A percentile compares a stretch with the other conserved stretches of the same genome.
Evolutionary conservation across 2,113 vertebrate genomes (phyloP).

Genomic region (Sprattus sprattus): DNA sequence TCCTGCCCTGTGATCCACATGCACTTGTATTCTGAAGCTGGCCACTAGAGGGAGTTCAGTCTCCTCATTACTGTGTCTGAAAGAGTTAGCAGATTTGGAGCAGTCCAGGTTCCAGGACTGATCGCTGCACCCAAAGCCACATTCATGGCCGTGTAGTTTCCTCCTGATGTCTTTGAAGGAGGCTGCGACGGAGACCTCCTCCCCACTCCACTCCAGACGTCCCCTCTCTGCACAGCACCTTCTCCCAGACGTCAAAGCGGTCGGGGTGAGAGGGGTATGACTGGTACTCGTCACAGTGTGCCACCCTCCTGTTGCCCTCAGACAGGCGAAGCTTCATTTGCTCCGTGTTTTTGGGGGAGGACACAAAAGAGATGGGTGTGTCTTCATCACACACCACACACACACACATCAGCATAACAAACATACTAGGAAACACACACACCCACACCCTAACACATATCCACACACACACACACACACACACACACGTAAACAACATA

Average conservation of each 20-base stretch:
- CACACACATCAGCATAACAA: too few relatives aligned
- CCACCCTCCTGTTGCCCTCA: background rate
- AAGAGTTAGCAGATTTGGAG: too few relatives aligned
- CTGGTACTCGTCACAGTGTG: background rate
- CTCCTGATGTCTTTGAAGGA: constrained; percentile 18
- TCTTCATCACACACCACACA: too few relatives aligned
- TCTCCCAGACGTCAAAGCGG: background rate
- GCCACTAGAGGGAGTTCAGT: background rate
- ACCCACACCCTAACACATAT: too few relatives aligned
- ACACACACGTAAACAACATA: too few relatives aligned
- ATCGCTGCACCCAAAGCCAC: background rate
- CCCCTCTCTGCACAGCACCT: constrained; percentile 31
- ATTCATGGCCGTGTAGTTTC: background rate
- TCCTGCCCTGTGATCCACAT: constrained; percentile 33
- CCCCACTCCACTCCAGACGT: background rate
- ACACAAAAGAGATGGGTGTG: too few relatives aligned
- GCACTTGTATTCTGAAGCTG: constrained; percentile 28
- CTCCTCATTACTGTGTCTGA: too few relatives aligned
- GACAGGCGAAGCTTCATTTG: too few relatives aligned
- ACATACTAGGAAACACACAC: too few relatives aligned
- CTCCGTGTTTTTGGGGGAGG: too few relatives aligned
- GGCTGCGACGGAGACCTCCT: background rate
- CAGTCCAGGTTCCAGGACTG: background rate
- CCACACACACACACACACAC: too few relatives aligned
- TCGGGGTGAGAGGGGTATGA: background rate